Conservation (phyloP, 2,113 vertebrate genomes). For the Catagonus wagneri region DNA sequence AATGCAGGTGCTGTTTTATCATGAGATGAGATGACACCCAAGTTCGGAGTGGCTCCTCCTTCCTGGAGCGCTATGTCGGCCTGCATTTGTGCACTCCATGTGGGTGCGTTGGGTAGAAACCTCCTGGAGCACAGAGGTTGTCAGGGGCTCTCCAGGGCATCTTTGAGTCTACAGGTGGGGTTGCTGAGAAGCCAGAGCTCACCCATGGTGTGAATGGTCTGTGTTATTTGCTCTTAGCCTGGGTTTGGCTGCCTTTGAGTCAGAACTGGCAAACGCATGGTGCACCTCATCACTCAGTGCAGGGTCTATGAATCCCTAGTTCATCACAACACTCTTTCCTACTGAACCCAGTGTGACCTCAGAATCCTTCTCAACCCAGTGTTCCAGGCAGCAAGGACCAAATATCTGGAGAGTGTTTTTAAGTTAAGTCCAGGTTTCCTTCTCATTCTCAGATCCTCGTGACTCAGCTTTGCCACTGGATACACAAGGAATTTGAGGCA, state of each 20-base stretch:
- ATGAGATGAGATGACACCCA: accelerated
- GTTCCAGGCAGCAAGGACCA: neutral
- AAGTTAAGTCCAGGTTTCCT: neutral
- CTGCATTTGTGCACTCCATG: accelerated
- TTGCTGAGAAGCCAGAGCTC: neutral
- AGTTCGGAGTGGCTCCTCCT: neutral
- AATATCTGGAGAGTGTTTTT: no score
- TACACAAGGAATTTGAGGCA: neutral
- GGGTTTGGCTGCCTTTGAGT: neutral
- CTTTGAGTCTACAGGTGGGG: neutral
- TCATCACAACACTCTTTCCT: neutral
- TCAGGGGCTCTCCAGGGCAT: neutral
- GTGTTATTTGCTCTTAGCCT: neutral
- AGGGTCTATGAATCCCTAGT: neutral
- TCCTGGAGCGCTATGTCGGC: neutral
- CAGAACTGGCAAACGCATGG: neutral
- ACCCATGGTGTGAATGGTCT: neutral
- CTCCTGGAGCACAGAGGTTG: neutral
- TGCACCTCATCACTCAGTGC: neutral
- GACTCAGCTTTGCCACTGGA: neutral
- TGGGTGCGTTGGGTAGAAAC: accelerated
- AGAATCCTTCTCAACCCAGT: neutral
- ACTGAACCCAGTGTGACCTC: neutral
- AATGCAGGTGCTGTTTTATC: neutral
- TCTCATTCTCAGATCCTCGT: neutral